These are phyloP conservation scores for Himalopsyche phryganea DNA, from an alignment of 1,140 invertebrate genomes.

Conservation along the genomic window DNA sequence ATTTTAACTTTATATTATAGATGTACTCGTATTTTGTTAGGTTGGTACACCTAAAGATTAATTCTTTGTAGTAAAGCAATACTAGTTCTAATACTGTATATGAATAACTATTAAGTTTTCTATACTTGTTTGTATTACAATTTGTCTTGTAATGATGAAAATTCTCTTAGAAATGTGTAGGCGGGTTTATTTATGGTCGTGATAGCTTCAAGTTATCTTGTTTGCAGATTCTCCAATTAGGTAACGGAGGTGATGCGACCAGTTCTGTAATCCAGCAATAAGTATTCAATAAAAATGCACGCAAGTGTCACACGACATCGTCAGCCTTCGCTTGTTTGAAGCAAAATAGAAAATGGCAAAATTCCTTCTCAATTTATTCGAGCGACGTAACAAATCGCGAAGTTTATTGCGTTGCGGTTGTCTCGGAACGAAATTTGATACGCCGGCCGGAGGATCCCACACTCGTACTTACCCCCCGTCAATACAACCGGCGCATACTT, in stretches of 20 bases:
- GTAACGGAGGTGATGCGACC: neutral
- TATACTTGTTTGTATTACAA: too few relatives aligned
- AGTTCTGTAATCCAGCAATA: constrained; percentile 23
- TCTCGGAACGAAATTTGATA: constrained; percentile 34
- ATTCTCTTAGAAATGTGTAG: too few relatives aligned
- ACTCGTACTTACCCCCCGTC: neutral
- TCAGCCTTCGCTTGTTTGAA: constrained; percentile 8
- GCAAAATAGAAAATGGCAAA: constrained; percentile 23
- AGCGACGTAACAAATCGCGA: constrained; percentile 30
- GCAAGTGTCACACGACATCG: constrained; percentile 10
- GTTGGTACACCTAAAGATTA: too few relatives aligned
- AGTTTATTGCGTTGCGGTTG: constrained; percentile 31
- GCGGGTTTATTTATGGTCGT: too few relatives aligned
- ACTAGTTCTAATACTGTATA: too few relatives aligned
- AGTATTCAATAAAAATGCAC: constrained; percentile 26
- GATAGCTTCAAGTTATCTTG: too few relatives aligned
- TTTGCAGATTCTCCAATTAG: too few relatives aligned
- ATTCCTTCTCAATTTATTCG: constrained; percentile 26
- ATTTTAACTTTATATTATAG: too few relatives aligned
- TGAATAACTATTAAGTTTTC: too few relatives aligned
- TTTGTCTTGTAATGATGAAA: too few relatives aligned
- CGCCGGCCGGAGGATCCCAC: constrained; percentile 17
- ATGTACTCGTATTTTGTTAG: too few relatives aligned
- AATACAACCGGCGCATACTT: neutral
- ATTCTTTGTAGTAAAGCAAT: too few relatives aligned